Evolutionary conservation across 2,888 invertebrate species (phyloP), one percentile per base, ranked within the genome.

Genomic region (Trichopria drosophilae): DNA sequence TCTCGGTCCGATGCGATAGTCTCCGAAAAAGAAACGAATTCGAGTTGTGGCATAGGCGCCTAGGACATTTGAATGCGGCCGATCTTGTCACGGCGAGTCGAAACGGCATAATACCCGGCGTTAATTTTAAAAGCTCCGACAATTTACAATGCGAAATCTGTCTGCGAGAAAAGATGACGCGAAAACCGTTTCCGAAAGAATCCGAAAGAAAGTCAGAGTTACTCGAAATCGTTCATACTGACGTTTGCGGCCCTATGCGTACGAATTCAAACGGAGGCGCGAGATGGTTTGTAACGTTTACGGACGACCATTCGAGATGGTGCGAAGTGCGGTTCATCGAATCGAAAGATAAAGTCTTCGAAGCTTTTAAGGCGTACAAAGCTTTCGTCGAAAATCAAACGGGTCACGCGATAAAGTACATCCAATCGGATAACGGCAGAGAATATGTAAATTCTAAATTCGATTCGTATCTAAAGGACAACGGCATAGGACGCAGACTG

Each of bases 401-500:
- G n/a, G n/a, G n/a, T n/a, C n/a, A n/a, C n/a, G n/a, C n/a, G 20
- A 54, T 55, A 16, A 57, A 57, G 29, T n/a, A n/a, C n/a, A n/a
- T n/a, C n/a, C n/a, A n/a, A n/a, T 40, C 55, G 5, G 59, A 59
- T 18, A 55, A 53, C 18, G 55, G 53, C 5, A 29, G 12, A 4
- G 51, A 57, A 42, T 57, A 41, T 13, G 35, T 18, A 9, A 46
- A 51, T 13, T 18, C 35, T 3, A 9, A 9, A 4, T 37, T 36
- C 45, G 36, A 45, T 28, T 19, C 19, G 13, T 34, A 35, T 16
- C 24, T 49, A 20, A 49, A 36, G 28, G 32, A 43, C 16, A n/a
- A 24, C 9, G 53, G 70, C 53, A 45, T 53, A 5, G 4, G 57
- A 53, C 36, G 58, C 56, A 31, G 57, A 42, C 7, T 62, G 44